Base-by-base conservation (phyloP, 2,113 vertebrate species). In the Oxyruncus cristatus region DNA sequence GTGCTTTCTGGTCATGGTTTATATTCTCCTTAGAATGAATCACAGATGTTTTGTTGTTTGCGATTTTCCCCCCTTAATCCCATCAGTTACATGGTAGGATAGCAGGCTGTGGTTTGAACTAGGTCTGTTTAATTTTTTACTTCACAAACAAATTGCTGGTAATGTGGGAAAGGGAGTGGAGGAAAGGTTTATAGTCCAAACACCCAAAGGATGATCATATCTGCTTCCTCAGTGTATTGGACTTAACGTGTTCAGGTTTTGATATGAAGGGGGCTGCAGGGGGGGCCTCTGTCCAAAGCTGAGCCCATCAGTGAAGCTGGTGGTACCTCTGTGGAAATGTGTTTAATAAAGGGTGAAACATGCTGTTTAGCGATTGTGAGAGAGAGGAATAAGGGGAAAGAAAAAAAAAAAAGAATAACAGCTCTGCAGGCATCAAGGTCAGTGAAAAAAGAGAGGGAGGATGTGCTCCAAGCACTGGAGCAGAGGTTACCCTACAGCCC, bases 1-100 rank as follows among this genome's bases (percentile, higher is more conserved):
- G 37, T 77, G 55, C 78, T 94, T 97, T 90, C 82, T 92, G 63
- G 63, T 80, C 82, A 41, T 77, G 85, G 81, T 96, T 96, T 93
- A 85, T 47, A 26, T 86, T 88, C 70, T 92, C 24, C 22, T 53
- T 58, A 76, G 77, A 91, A 89, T 92, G 78, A 93, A 79, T 84
- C 79, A 65, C 33, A 63, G 81, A 61, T 82, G 41, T 32, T 39
- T 94, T 66, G 22, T 74, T 74, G n/a, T 50, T 68, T 55, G 52
- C 16, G 41, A 4, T 12, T 16, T 74, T 24, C 2, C 1, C 33
- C 26, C 30, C 49, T 73, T 61, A 81, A 92, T 88, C 63, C 50
- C 35, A 37, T 80, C 85, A 73, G 78, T 62, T 88, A 76, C 47
- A 49, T 35, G 32, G 68, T 72, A 39, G 47, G 33, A 4, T 56